Percentiles rank a stretch among this genome's conserved stretches.
Evolutionary conservation across 1,140 invertebrate species (phyloP).

Genomic region (Drosophila cardini): DNA sequence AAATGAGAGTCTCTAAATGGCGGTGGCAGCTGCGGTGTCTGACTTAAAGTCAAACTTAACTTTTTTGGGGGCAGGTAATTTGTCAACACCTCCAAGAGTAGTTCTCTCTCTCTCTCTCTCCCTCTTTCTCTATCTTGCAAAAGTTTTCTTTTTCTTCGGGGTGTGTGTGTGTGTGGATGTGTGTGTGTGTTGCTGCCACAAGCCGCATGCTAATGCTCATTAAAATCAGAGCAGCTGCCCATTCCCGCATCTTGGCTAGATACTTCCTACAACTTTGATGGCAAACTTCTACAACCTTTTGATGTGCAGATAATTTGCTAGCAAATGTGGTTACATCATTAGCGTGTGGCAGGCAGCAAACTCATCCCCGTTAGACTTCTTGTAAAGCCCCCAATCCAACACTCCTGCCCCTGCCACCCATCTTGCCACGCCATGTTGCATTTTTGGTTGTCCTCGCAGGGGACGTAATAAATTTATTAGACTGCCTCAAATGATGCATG

Average conservation of each 20-base stretch:
- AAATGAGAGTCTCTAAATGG: slow-evolving; percentile 67
- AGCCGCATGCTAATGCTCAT: slow-evolving; percentile 66
- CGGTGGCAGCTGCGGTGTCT: slow-evolving; percentile 49
- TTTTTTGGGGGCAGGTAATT: slow-evolving; percentile 57
- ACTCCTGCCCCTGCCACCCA: not conserved
- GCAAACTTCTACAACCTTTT: slow-evolving; percentile 48
- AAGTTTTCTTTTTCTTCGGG: slow-evolving; percentile 14
- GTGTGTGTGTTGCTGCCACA: slow-evolving; percentile 23
- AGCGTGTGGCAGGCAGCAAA: slow-evolving; percentile 55
- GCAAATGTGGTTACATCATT: slow-evolving; percentile 82
- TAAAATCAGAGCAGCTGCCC: slow-evolving; percentile 60
- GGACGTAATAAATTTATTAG: slow-evolving; percentile 78
- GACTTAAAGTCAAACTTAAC: slow-evolving; percentile 55
- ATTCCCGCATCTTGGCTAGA: not conserved
- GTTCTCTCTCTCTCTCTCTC: slow-evolving; percentile 4
- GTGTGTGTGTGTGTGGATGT: not conserved
- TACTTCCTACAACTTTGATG: slow-evolving; percentile 16
- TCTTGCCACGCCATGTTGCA: slow-evolving; percentile 26
- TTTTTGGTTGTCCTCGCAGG: slow-evolving; percentile 45
- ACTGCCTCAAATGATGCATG: slow-evolving; percentile 75
- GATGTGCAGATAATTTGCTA: slow-evolving; percentile 78
- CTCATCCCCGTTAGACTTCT: no score
- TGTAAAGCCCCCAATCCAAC: no score
- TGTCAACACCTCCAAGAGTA: slow-evolving; percentile 57
- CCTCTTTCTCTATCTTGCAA: not conserved